Evolutionary conservation across 2,797 vertebrate genomes (phyloP), one percentile per base, ranked within the genome.

Genomic region (Ciconia nigra): DNA sequence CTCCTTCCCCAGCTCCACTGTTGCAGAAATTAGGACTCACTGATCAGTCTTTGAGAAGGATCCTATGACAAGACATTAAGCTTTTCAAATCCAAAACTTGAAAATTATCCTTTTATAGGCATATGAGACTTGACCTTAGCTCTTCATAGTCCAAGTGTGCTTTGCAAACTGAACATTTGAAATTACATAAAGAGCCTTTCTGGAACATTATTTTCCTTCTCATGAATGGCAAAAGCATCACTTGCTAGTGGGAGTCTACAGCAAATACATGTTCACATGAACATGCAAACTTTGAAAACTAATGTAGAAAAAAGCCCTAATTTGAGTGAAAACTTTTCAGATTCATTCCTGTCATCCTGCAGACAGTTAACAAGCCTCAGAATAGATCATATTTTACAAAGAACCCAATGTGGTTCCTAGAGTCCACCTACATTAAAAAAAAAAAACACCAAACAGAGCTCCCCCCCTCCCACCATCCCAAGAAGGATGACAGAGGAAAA

Each of bases 391-490:
- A 42, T 31, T 72, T 86, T 62, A 70, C 11, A 17, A 77, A 73
- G 3, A 62, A 47, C 1, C 3, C 29, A 35, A 10, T 46, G 33
- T 6, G 4, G 2, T 69, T 90, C 49, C 35, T 58, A 69, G 28
- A 55, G 71, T 70, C 21, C 18, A 63, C 21, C 18, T 62, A n/a
- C 1, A 0, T 22, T 35, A 74, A 81, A 55, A 65, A 39, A 55
- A 65, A 39, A 5, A 51, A 66, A 65, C 10, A 39, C 37, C 37
- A 39, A 39, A 44, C 4, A 84, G 35, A 76, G 3, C 8, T 49
- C 13, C 4, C 10, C 14, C 4, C 0, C 9, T 49, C 5, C 24
- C 3, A 5, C 16, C 14, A n/a, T 54, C 26, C 39, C 28, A 83
- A 65, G 26, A 70, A 77, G 42, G 14, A 62, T 35, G 19, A 62